phyloP scores from a whole-genome alignment of 2,797 vertebrate genomes.

The Steatocranus sp. region DNA sequence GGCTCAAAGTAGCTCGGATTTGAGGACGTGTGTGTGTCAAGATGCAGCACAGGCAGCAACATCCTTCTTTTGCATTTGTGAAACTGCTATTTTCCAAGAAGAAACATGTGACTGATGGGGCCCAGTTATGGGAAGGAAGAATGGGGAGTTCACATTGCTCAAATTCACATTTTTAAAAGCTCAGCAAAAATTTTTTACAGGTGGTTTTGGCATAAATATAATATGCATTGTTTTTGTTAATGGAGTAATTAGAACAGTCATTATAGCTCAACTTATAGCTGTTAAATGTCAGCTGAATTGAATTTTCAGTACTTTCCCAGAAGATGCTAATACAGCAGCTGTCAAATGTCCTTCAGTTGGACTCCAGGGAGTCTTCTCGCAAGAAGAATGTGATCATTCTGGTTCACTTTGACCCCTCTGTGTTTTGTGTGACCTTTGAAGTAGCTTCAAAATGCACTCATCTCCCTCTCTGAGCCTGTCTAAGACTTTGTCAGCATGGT shows the following conservation, averaged over 20 bases:
- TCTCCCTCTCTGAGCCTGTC: constrained; percentile 6
- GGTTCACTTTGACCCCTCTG: constrained; percentile 16
- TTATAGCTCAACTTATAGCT: neutral
- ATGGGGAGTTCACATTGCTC: neutral
- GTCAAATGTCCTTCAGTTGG: neutral
- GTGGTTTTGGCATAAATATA: neutral
- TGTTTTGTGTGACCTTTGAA: constrained; percentile 21
- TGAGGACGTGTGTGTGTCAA: constrained; percentile 27
- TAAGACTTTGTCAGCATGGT: constrained; percentile 42
- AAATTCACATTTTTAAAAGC: neutral
- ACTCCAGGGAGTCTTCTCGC: neutral
- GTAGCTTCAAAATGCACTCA: constrained; percentile 1
- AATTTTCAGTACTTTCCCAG: neutral
- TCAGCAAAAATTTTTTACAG: neutral
- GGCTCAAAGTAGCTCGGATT: constrained; percentile 43
- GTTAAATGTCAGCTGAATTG: neutral
- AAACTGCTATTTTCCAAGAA: constrained; percentile 61
- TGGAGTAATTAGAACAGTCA: neutral
- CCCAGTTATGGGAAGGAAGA: constrained; percentile 16
- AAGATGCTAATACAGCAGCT: neutral
- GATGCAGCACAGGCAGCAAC: constrained; percentile 29
- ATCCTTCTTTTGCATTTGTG: constrained; percentile 60
- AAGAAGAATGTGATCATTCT: constrained; percentile 9
- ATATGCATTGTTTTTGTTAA: neutral
- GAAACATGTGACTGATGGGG: constrained; percentile 44